These are phyloP conservation scores for Mizuhopecten yessoensis DNA, from an alignment of 1,140 invertebrate genomes.

Conservation along the genomic window DNA sequence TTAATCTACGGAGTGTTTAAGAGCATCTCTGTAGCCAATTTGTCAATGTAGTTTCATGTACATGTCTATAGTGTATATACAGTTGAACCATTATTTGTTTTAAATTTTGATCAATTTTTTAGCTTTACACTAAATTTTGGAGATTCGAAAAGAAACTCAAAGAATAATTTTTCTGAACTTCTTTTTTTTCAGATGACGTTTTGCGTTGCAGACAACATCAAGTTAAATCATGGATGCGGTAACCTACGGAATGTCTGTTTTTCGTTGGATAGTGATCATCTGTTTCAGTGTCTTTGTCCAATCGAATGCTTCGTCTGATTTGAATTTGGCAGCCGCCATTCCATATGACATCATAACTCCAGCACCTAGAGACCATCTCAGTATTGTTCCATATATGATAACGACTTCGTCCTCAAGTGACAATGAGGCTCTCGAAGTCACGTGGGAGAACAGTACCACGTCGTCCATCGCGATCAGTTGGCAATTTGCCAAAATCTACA, in stretches of 20 bases:
- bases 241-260: neutral
- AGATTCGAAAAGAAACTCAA: no score
- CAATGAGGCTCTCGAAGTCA: neutral
- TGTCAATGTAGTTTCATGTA: no score
- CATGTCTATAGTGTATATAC: no score
- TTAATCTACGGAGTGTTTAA: no score
- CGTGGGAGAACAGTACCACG: slow-evolving; percentile 50
- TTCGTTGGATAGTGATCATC: neutral
- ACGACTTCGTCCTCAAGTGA: neutral
- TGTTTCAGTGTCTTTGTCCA: neutral
- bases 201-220: neutral
- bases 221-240: neutral
- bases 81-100: no score
- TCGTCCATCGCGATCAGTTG: slow-evolving; percentile 43
- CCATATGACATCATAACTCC: neutral
- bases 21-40: no score
- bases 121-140: no score
- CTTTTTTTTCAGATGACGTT: neutral
- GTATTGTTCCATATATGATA: neutral
- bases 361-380: neutral
- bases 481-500: slow-evolving; percentile 42
- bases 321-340: neutral
- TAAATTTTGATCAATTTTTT: no score
- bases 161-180: neutral
- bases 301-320: slow-evolving; percentile 18